Percentiles rank a stretch among this genome's conserved stretches.
These are phyloP conservation scores for Trichoplusia ni DNA, from an alignment of 1,140 invertebrate species.

Conservation along the genomic window DNA sequence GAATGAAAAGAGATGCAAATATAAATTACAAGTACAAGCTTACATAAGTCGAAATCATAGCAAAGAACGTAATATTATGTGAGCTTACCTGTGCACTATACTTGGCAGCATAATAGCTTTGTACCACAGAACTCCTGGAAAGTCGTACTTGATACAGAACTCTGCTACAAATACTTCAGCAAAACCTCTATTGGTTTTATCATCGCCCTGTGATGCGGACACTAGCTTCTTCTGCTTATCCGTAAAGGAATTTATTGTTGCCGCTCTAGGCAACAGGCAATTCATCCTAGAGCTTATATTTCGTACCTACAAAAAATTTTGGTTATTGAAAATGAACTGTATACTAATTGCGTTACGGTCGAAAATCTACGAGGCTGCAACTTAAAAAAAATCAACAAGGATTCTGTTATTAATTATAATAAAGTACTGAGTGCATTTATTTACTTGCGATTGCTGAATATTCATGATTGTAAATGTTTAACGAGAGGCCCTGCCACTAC, in stretches of 20 bases:
- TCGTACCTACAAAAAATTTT: neutral
- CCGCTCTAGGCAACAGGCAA: slow-evolving; percentile 29
- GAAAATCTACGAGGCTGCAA: too few species aligned
- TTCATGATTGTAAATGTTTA: too few species aligned
- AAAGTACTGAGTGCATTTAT: too few species aligned
- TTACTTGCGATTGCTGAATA: too few species aligned
- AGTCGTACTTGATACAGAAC: slow-evolving; percentile 33
- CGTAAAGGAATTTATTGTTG: slow-evolving; percentile 18
- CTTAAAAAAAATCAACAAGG: too few species aligned
- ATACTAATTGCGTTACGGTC: too few species aligned
- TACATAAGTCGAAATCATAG: too few species aligned
- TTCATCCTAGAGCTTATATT: slow-evolving; percentile 35
- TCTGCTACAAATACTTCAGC: slow-evolving; percentile 23
- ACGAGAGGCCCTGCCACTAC: too few species aligned
- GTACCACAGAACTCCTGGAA: slow-evolving; percentile 31
- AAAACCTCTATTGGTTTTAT: slow-evolving; percentile 15
- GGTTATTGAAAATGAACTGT: neutral
- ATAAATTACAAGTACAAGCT: too few species aligned
- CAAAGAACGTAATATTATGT: too few species aligned
- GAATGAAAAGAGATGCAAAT: too few species aligned
- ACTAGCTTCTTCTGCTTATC: slow-evolving; percentile 29
- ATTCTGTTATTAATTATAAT: too few species aligned
- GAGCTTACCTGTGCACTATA: slow-evolving; percentile 28
- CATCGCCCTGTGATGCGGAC: slow-evolving; percentile 17
- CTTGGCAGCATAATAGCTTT: slow-evolving; percentile 30